Evolutionary conservation across 2,797 vertebrate genomes (phyloP), one percentile per base, ranked within the genome.

Genomic region (Limosa lapponica): DNA sequence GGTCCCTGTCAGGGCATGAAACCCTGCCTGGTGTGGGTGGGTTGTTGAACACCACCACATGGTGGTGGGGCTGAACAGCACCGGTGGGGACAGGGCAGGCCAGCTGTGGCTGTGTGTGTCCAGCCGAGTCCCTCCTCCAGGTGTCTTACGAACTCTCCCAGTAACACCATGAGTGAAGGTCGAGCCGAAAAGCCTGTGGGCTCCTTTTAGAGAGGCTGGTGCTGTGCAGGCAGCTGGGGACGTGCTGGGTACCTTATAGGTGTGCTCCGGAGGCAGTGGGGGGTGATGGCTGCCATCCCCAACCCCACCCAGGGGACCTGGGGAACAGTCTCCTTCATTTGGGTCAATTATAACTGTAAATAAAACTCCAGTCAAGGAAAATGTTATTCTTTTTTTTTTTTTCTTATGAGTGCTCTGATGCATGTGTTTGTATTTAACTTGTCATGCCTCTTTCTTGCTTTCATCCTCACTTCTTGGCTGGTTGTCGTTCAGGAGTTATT

Each of bases 401-500:
- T 32, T 24, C 1, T 73, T 18, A 14, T 24, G 72, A 77, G 67
- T 12, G 7, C 17, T 22, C 5, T 1, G 24, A 44, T 15, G 11
- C 0, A 0, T 22, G 25, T 0, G 41, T 87, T 12, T 64, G 28
- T 55, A 13, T 72, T 80, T 49, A 54, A 61, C 58, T 79, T 23
- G 19, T 52, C 62, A 19, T 58, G 49, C 39, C 75, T 19, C 48
- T 70, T 43, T 27, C 75, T 70, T 43, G 66, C 71, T 57, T 62
- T 65, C 74, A 66, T 65, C 78, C 36, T 79, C 15, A 4, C 62
- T 91, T 72, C 17, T 84, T 43, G 41, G 28, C 81, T 82, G 36
- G 36, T 11, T 92, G 59, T 77, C 87, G 86, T 85, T 85, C 64
- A 88, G 85, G 69, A 97, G 57, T 82, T 77, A 64, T 4, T 82